phyloP scores from a whole-genome alignment of 2,113 vertebrate species.

The Marcusenius ussheri region DNA sequence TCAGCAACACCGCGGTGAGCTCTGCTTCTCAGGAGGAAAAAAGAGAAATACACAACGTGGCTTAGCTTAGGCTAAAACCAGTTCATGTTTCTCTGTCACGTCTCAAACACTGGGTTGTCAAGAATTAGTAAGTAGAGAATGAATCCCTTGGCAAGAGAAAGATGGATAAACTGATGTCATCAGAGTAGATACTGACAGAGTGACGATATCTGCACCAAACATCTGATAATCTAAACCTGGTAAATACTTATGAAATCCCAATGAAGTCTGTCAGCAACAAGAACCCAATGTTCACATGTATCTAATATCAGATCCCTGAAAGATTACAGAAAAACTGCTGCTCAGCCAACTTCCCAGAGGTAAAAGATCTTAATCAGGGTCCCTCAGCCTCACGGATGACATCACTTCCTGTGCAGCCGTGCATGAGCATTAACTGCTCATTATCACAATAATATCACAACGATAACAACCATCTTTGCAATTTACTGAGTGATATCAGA shows the following conservation, averaged over 20 bases:
- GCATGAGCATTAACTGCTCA: background rate
- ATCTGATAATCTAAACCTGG: background rate
- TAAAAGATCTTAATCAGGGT: background rate
- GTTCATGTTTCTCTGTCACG: background rate
- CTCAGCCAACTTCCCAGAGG: background rate
- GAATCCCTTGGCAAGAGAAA: background rate
- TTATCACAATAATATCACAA: background rate
- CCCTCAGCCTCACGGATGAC: background rate
- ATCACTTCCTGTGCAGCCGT: background rate
- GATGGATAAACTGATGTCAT: background rate
- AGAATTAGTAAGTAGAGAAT: background rate
- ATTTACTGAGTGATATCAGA: background rate
- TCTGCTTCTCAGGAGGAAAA: background rate
- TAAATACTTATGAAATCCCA: background rate
- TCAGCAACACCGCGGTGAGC: background rate
- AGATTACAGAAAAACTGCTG: background rate
- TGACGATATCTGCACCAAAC: background rate
- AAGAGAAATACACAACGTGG: background rate
- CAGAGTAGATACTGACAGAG: background rate
- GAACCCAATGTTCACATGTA: background rate
- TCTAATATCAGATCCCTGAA: background rate
- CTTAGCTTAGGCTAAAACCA: background rate
- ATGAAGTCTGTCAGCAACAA: background rate
- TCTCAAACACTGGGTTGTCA: background rate
- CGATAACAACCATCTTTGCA: background rate